Evolutionary conservation across 2,888 invertebrate genomes (phyloP).

Genomic region (Lacanobia wlatinum): DNA sequence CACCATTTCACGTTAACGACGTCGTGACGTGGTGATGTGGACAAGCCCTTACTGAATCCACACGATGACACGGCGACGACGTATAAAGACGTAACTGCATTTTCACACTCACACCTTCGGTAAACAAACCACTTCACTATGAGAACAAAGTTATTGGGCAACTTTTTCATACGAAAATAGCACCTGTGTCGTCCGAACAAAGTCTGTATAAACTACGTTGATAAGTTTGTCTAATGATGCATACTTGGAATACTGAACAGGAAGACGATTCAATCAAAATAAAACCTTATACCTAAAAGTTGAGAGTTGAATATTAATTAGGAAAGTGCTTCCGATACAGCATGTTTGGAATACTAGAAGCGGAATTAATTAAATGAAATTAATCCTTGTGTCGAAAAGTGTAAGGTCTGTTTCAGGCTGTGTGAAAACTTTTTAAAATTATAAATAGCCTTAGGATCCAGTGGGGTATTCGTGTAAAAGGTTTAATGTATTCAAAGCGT

Average conservation of each 20-base stretch:
- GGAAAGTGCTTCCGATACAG: slow-evolving; percentile 7
- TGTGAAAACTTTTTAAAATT: slow-evolving; percentile 32
- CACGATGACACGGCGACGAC: slow-evolving; percentile 38
- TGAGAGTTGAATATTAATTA: slow-evolving; percentile 23
- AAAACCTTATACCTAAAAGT: background rate
- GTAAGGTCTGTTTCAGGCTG: slow-evolving; percentile 41
- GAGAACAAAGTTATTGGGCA: background rate
- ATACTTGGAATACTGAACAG: slow-evolving; percentile 29
- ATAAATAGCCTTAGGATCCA: slow-evolving; percentile 55
- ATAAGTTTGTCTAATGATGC: slow-evolving; percentile 25
- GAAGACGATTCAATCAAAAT: slow-evolving; percentile 19
- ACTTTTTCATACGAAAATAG: background rate
- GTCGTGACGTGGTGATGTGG: too few species aligned
- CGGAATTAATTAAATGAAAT: slow-evolving; percentile 17
- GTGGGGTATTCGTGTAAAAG: slow-evolving; percentile 59
- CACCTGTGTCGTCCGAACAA: background rate
- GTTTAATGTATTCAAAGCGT: slow-evolving; percentile 68
- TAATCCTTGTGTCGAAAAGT: background rate
- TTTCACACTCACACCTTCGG: slow-evolving; percentile 57
- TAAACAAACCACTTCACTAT: slow-evolving; percentile 51
- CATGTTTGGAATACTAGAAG: slow-evolving; percentile 16
- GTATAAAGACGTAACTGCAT: slow-evolving; percentile 62
- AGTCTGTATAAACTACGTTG: background rate
- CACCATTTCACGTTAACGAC: too few species aligned
- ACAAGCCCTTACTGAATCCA: slow-evolving; percentile 18